Evolutionary conservation across 64 coral and sea anemone genomes (phyloP).

Genomic region (Stylophora pistillata): DNA sequence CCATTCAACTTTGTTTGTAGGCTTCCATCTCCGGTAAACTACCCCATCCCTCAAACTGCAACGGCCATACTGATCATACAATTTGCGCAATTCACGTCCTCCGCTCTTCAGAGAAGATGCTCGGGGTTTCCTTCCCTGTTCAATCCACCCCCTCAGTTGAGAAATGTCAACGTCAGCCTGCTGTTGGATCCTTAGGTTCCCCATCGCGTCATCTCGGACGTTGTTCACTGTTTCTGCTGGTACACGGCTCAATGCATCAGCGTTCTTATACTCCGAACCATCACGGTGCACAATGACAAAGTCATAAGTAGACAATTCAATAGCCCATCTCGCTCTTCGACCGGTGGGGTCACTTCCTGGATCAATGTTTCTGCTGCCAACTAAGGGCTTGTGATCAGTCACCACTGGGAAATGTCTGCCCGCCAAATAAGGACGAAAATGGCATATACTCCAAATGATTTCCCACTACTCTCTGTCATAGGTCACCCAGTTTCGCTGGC

Average conservation of each 20-base stretch:
- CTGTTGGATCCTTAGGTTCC: no score
- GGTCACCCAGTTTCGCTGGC: slow-evolving; percentile 9
- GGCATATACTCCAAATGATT: no score
- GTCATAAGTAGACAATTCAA: slow-evolving; percentile 28
- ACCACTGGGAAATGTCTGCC: background rate
- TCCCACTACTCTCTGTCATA: no score
- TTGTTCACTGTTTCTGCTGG: slow-evolving; percentile 21
- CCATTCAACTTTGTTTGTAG: no score
- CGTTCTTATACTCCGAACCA: slow-evolving; percentile 19
- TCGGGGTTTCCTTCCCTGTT: slow-evolving; percentile 2
- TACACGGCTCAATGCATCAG: slow-evolving; percentile 39
- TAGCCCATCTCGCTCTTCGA: slow-evolving; percentile 28
- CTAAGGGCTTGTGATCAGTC: no score
- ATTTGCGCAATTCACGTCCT: slow-evolving; percentile 21
- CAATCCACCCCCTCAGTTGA: background rate
- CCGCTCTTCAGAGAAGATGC: slow-evolving; percentile 34
- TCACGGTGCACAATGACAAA: slow-evolving; percentile 52
- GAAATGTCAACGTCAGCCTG: slow-evolving; percentile 32
- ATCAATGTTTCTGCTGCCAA: slow-evolving; percentile 22
- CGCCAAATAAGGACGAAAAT: no score
- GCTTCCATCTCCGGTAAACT: slow-evolving; percentile 21
- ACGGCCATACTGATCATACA: slow-evolving; percentile 47
- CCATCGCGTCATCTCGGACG: no score
- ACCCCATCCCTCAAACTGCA: slow-evolving; percentile 42
- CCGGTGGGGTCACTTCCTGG: slow-evolving; percentile 12